Evolutionary conservation across 2,888 invertebrate genomes (phyloP).

Genomic region (Ormyrus labotus): DNA sequence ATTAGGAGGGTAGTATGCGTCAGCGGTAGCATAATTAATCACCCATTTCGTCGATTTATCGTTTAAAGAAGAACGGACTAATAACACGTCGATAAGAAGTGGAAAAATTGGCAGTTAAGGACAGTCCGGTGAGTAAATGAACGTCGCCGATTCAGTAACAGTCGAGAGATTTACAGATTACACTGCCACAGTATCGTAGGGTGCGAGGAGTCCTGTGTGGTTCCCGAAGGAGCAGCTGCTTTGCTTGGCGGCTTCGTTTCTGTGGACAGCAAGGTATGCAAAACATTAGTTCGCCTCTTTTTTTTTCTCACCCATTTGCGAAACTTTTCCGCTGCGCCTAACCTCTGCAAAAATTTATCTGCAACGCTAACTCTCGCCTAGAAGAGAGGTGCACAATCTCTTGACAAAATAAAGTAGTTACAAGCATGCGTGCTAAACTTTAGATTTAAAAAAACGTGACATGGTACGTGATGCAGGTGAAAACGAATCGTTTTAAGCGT

Average conservation of each 20-base stretch:
- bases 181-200: conserved; percentile 99
- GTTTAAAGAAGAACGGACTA: conserved; percentile 44
- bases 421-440: neutral
- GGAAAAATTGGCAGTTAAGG: conserved; percentile 58
- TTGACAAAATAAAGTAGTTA: neutral
- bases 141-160: conserved; percentile 36
- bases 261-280: conserved; percentile 70
- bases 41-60: neutral
- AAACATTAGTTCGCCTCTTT: no score
- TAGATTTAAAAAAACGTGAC: neutral
- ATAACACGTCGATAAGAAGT: conserved; percentile 56
- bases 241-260: conserved; percentile 92
- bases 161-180: conserved; percentile 85
- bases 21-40: conserved; percentile 47
- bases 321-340: no score
- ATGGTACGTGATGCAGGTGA: conserved; percentile 23
- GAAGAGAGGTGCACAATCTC: neutral
- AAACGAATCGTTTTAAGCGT: conserved; percentile 34
- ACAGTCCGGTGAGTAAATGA: conserved; percentile 53
- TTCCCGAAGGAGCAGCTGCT: conserved; percentile 77
- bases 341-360: no score
- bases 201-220: conserved; percentile 90
- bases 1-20: conserved; percentile 46
- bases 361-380: no score
- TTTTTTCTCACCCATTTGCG: no score